Evolutionary conservation across 2,888 invertebrate genomes (phyloP), one percentile per base, ranked within the genome.

Genomic region (Tachystola acroxantha): DNA sequence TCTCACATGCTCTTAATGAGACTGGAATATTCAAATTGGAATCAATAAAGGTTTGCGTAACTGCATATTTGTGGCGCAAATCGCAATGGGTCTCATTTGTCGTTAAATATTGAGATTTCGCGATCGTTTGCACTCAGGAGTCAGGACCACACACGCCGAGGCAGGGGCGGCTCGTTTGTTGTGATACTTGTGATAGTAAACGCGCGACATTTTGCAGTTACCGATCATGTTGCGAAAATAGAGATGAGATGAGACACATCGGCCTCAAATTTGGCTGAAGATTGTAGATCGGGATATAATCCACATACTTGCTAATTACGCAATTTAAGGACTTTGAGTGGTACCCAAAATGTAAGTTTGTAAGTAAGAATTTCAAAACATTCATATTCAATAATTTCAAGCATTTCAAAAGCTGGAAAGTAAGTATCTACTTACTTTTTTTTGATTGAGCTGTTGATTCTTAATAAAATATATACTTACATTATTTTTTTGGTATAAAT

Each of bases 61-160:
- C 50, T 55, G 62, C 61, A 57, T 68, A 65, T 66, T 24, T 7
- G 19, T 32, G 14, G 27, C 28, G 16, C 16, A 16, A 16, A n/a
- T n/a, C 20, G 6, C 24, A 9, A 24, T 24, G 9, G 20, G 19
- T 20, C 24, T 33, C 60, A 64, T 69, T 70, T 70, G 66, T 71
- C 67, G 71, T 73, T 80, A 79, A 80, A 76, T 70, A 78, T 78
- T 75, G 61, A 68, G 67, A 69, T 74, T 65, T 24, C 50, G 61
- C 62, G 48, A 56, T 57, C 63, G 57, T 62, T 63, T 59, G 58
- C 57, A 61, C 7, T n/a, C 16, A 4, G 16, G 16, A 16, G 16
- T 4, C n/a, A n/a, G 24, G 82, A 75, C 82, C 82, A 77, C 82
- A 82, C 81, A 77, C 71, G 43, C 46, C 37, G 20, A 7, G 20